Conservation (phyloP, 2,888 invertebrate genomes). For the Nemoura dubitans region DNA sequence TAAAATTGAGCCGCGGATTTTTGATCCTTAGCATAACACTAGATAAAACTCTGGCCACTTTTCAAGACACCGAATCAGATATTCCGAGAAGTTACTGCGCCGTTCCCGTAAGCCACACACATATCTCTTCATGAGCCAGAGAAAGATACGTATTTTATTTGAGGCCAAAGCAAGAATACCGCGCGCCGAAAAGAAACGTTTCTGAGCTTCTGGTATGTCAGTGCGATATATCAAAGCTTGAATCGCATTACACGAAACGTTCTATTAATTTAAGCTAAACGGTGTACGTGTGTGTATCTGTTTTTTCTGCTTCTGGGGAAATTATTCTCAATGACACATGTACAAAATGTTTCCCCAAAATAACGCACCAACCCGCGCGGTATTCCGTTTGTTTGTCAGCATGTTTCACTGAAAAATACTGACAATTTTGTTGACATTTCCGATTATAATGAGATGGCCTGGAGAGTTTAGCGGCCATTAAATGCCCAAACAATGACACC, state of each 20-base stretch:
- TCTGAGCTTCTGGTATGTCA: neutral
- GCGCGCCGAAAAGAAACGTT: neutral
- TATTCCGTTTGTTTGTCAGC: too few relatives aligned
- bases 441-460: neutral
- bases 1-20: constrained; percentile 43
- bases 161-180: neutral
- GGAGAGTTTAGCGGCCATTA: neutral
- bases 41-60: constrained; percentile 43
- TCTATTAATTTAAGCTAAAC: neutral
- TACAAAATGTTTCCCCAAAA: too few relatives aligned
- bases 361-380: too few relatives aligned
- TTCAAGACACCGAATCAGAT: constrained; percentile 41
- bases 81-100: constrained; percentile 40
- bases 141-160: neutral
- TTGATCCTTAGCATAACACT: constrained; percentile 42
- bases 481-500: neutral
- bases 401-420: neutral
- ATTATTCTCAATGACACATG: too few relatives aligned
- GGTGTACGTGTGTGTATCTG: too few relatives aligned
- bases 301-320: too few relatives aligned
- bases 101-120: constrained; percentile 33
- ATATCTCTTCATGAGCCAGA: constrained; percentile 34
- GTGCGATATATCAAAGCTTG: neutral
- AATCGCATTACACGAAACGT: neutral
- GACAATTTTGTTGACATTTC: neutral